Evolutionary conservation across 2,888 invertebrate genomes (phyloP).

Genomic region (Odontocolon sp.): DNA sequence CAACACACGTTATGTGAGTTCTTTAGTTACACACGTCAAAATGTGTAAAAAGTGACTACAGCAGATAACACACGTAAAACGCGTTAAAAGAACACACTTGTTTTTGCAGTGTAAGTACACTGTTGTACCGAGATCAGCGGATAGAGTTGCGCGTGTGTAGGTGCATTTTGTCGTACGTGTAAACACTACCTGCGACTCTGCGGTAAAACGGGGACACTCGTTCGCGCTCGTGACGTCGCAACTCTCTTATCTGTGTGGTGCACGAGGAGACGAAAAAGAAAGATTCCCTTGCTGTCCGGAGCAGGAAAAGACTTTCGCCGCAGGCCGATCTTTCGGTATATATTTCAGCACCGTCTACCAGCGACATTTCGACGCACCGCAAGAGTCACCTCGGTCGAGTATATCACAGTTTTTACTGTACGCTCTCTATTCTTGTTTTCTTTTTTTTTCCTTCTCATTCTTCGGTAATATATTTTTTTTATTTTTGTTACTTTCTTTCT

Average conservation of each 20-base stretch:
- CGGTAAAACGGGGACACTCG: no score
- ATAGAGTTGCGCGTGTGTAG: no score
- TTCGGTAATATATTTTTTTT: slow-evolving; percentile 8
- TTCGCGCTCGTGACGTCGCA: no score
- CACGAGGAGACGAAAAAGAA: not conserved
- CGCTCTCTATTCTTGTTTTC: not conserved
- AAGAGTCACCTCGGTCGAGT: slow-evolving; percentile 15
- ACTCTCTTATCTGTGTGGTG: slow-evolving; percentile 33
- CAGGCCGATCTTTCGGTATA: slow-evolving; percentile 1
- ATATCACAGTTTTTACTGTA: slow-evolving; percentile 32
- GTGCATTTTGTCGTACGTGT: no score
- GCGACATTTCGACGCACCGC: no score
- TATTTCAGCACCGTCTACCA: no score
- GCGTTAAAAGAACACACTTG: not conserved
- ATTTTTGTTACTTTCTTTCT: not conserved
- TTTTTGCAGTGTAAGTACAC: not conserved
- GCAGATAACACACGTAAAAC: no score
- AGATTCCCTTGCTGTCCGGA: not conserved
- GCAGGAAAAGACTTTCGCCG: no score
- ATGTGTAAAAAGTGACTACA: not conserved
- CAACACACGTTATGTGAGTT: no score
- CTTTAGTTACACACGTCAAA: no score
- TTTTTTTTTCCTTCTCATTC: not conserved
- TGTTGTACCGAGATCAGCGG: no score
- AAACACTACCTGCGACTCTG: no score